phyloP scores from a whole-genome alignment of 1,140 invertebrate genomes.

The Bombus pascuorum region DNA sequence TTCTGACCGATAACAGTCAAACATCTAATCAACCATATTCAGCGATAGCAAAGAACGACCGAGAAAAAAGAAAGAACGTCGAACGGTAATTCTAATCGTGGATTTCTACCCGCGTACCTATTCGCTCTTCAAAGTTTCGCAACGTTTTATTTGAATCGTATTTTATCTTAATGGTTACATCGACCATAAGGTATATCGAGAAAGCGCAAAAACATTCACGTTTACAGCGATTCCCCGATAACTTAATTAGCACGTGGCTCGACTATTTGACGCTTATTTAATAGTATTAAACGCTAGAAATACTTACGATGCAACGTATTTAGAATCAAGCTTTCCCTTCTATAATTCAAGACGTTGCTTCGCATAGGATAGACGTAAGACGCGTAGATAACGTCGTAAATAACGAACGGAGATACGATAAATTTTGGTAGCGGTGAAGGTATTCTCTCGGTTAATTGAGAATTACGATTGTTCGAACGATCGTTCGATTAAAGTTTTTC shows the following conservation, averaged over 20 bases:
- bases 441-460: not conserved
- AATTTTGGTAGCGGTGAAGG: not conserved
- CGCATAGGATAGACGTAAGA: not conserved
- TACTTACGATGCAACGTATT: not conserved
- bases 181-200: not conserved
- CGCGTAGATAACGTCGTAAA: not conserved
- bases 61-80: not conserved
- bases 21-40: not conserved
- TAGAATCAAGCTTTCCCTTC: not conserved
- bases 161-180: not conserved
- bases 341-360: not conserved
- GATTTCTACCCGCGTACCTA: not conserved
- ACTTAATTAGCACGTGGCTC: not conserved
- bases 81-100: not conserved
- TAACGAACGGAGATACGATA: not conserved
- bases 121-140: not conserved
- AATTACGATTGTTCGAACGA: conserved; percentile 6
- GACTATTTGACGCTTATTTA: conserved; percentile 15
- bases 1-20: not conserved
- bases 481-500: not conserved
- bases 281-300: not conserved
- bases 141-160: not conserved
- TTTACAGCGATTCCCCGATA: not conserved
- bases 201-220: not conserved
- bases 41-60: not conserved